Evolutionary conservation across 1,140 invertebrate species (phyloP), one percentile per base, ranked within the genome.

Genomic region (Drosophila pseudoananassae): DNA sequence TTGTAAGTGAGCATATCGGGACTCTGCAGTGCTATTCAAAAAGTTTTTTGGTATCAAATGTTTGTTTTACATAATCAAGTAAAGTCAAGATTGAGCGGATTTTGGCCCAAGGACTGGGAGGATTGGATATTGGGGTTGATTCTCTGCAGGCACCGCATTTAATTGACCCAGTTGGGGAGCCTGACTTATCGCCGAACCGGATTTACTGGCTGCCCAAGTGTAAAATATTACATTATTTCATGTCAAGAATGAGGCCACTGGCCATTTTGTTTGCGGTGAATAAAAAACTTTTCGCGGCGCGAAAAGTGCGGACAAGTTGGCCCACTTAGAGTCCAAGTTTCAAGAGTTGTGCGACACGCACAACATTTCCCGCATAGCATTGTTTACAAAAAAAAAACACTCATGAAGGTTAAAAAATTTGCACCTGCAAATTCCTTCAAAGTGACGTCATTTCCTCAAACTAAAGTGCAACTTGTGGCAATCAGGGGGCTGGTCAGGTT

Each of bases 201-300:
- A 74, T 64, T 77, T 85, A 64, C 77, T 66, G 56, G 61, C 33
- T 57, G 78, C 46, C 71, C 15, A 65, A 75, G 59, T 88, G 75
- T 83, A 88, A 89, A 88, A 88, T 85, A 85, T 85, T 82, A 82
- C 78, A 76, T 82, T 85, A 82, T 78, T 82, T 72, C 82, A 75
- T 87, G 74, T 60, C 65, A 38, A 31, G 78, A 88, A 88, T 82
- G 78, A 47, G 83, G 82, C 69, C 61, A 59, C 31, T 69, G 65
- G 77, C 78, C 82, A 81, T 76, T 84, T 84, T 85, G 81, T 77
- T 77, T 55, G 40, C 38, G 29, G 59, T 63, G 63, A 76, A 17
- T 20, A 12, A 20, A 4, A 71, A 71, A 71, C 45, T 74, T 77
- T 74, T 50, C 58, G 58, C 49, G 31, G 57, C 50, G 58, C 51